These are phyloP conservation scores for Pagetopsis macropterus DNA, from an alignment of 2,797 vertebrate genomes.

Conservation along the genomic window DNA sequence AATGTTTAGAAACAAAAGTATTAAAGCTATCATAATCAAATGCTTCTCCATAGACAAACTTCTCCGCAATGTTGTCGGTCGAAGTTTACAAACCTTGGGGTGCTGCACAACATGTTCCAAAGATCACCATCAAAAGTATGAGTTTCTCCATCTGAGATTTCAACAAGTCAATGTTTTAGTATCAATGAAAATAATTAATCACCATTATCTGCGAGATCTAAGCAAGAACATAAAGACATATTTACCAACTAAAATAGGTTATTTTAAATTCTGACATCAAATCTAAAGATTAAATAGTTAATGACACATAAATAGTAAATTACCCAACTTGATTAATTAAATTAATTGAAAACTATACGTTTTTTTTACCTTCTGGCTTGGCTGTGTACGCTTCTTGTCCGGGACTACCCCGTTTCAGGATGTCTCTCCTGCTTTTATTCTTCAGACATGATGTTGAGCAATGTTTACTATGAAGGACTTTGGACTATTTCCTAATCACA, in stretches of 20 bases:
- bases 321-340: background rate
- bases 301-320: background rate
- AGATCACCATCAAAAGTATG: conserved; percentile 32
- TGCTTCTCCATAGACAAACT: background rate
- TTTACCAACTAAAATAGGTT: background rate
- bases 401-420: background rate
- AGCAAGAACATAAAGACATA: background rate
- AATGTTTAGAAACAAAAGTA: too few species aligned
- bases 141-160: conserved; percentile 55
- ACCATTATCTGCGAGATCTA: background rate
- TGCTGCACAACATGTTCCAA: conserved; percentile 25
- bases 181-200: background rate
- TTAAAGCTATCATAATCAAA: background rate
- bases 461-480: background rate
- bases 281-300: background rate
- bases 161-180: conserved; percentile 8
- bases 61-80: background rate
- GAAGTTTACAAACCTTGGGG: conserved; percentile 19
- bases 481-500: background rate
- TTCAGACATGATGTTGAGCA: background rate
- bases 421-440: conserved; percentile 10
- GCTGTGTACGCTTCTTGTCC: background rate
- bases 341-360: too few species aligned
- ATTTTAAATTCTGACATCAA: background rate
- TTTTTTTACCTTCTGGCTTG: conserved; percentile 19